Conservation (phyloP, 2,113 vertebrate genomes). For the Procavia capensis region DNA sequence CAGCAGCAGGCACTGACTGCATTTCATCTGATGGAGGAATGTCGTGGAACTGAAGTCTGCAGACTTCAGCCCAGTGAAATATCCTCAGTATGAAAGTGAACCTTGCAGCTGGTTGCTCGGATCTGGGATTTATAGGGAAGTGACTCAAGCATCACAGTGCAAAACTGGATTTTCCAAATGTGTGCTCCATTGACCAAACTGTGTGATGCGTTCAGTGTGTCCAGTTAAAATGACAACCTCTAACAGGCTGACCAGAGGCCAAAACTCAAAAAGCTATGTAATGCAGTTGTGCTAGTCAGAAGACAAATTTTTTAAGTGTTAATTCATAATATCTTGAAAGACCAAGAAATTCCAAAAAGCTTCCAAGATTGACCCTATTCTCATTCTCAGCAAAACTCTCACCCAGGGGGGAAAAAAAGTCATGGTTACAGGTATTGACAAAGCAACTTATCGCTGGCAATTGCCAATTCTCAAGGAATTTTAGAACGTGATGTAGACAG, state of each 20-base stretch:
- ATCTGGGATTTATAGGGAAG: not conserved
- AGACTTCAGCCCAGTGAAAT: conserved; percentile 61
- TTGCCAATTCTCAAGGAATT: conserved; percentile 73
- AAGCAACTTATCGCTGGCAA: conserved; percentile 56
- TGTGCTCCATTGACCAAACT: not conserved
- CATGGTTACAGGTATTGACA: not conserved
- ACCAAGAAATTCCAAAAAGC: conserved; percentile 77
- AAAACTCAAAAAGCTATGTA: not conserved
- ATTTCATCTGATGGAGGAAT: not conserved
- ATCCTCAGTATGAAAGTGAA: conserved; percentile 65
- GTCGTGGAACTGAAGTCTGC: conserved; percentile 49
- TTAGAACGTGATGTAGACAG: conserved; percentile 1
- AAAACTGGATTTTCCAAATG: not conserved
- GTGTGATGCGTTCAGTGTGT: not conserved
- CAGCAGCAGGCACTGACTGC: not conserved
- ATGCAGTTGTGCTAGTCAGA: no score
- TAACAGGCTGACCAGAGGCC: not conserved
- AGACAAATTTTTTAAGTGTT: not conserved
- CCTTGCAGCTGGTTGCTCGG: conserved; percentile 22
- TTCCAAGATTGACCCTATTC: conserved; percentile 28
- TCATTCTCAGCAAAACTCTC: not conserved
- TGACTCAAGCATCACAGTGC: conserved; percentile 57
- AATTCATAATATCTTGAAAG: conserved; percentile 54
- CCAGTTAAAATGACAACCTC: not conserved
- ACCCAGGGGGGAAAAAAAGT: fast-evolving